Conservation (phyloP, 2,797 vertebrate genomes). For the Bothrops alternatus region DNA sequence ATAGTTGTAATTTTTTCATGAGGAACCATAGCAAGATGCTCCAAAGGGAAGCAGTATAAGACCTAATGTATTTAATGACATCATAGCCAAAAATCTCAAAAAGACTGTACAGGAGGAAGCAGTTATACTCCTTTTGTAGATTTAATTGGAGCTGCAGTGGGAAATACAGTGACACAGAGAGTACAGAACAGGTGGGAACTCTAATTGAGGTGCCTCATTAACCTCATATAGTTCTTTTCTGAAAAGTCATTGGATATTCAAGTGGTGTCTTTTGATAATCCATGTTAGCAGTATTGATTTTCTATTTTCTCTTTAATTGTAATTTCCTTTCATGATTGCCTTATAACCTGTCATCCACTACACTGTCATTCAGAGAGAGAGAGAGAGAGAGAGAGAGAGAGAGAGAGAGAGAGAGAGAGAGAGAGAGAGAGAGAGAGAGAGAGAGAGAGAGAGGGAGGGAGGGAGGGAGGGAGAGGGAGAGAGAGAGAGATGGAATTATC, state of each 20-base stretch:
- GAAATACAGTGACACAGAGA: not conserved
- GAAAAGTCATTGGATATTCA: not conserved
- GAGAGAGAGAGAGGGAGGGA: too few species aligned
- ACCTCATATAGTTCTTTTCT: not conserved
- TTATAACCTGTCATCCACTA: not conserved
- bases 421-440: too few species aligned
- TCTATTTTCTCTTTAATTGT: not conserved
- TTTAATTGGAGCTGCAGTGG: constrained; percentile 11
- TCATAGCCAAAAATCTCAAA: not conserved
- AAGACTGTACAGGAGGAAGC: not conserved
- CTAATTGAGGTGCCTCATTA: constrained; percentile 17
- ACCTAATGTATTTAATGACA: not conserved
- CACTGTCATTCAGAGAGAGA: not conserved
- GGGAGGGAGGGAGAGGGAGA: too few species aligned
- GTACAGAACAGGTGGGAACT: not conserved
- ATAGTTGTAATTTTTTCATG: constrained; percentile 8
- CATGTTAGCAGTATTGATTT: not conserved
- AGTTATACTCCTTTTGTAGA: not conserved
- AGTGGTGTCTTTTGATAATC: not conserved
- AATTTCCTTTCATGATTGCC: constrained; percentile 1
- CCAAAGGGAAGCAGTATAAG: constrained; percentile 8
- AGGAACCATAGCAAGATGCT: not conserved
- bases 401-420: too few species aligned
- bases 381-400: too few species aligned
- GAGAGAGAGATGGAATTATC: not conserved